Percentiles rank a stretch among this genome's conserved stretches.
phyloP scores from a whole-genome alignment of 2,113 vertebrate genomes.

The Neogobius melanostomus region DNA sequence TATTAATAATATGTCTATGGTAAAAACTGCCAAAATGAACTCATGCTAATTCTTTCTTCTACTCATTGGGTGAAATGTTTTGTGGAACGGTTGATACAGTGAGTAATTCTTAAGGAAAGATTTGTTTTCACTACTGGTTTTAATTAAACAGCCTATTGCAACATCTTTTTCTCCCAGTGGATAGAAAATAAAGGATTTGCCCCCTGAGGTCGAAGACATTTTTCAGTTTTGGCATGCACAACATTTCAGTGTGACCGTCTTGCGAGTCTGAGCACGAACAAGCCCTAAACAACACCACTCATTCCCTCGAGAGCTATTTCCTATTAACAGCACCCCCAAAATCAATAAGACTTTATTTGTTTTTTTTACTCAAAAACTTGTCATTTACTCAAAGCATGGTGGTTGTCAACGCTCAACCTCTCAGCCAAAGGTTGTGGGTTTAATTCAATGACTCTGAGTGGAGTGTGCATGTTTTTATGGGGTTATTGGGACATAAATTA shows the following conservation, averaged over 20 bases:
- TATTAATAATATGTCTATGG: too few species aligned
- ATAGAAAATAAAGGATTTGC: background rate
- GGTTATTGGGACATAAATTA: too few species aligned
- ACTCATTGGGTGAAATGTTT: too few species aligned
- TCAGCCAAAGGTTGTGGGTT: background rate
- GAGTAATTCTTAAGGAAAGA: too few species aligned
- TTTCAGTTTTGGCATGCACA: background rate
- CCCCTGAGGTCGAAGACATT: background rate
- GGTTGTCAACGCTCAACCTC: background rate
- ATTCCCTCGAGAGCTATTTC: background rate
- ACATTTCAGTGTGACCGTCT: background rate
- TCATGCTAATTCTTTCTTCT: too few species aligned
- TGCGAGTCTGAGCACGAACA: background rate
- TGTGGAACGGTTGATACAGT: too few species aligned
- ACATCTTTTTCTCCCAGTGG: background rate
- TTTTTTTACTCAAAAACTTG: background rate
- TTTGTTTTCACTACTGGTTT: background rate
- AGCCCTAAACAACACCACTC: slow-evolving; percentile 1
- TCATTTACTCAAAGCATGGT: background rate
- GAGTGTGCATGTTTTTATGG: background rate
- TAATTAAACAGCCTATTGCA: too few species aligned
- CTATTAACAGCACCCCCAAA: background rate
- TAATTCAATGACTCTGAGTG: background rate
- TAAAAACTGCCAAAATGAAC: too few species aligned
- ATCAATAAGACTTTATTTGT: slow-evolving; percentile 4